Conservation (phyloP, 2,797 vertebrate genomes). For the Gallinago stenura region DNA sequence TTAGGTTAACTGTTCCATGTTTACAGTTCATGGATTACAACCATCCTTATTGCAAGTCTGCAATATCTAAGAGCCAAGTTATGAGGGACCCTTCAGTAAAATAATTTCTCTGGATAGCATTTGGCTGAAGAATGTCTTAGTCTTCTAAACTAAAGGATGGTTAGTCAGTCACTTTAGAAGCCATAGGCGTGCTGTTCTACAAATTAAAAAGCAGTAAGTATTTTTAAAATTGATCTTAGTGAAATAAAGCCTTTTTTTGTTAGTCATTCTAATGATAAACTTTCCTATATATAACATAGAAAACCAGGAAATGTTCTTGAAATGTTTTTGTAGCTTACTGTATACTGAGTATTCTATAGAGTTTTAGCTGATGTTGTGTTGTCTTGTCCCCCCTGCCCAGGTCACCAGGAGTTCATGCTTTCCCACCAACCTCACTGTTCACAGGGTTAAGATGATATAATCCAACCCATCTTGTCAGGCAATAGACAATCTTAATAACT, state of each 20-base stretch:
- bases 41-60: neutral
- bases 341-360: neutral
- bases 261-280: neutral
- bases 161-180: neutral
- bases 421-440: neutral
- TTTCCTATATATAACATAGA: neutral
- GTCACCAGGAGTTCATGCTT: neutral
- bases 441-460: neutral
- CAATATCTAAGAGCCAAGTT: neutral
- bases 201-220: slow-evolving; percentile 31
- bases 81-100: neutral
- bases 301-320: neutral
- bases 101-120: neutral
- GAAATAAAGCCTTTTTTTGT: neutral
- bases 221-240: neutral
- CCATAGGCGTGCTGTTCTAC: neutral
- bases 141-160: neutral
- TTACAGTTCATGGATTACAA: neutral
- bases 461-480: neutral
- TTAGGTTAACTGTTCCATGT: neutral
- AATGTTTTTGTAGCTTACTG: neutral
- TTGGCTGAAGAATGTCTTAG: neutral
- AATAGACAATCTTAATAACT: neutral
- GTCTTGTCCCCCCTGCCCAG: neutral
- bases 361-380: neutral